Base-by-base conservation (phyloP, 2,113 vertebrate genomes). In the Hipposideros armiger region DNA sequence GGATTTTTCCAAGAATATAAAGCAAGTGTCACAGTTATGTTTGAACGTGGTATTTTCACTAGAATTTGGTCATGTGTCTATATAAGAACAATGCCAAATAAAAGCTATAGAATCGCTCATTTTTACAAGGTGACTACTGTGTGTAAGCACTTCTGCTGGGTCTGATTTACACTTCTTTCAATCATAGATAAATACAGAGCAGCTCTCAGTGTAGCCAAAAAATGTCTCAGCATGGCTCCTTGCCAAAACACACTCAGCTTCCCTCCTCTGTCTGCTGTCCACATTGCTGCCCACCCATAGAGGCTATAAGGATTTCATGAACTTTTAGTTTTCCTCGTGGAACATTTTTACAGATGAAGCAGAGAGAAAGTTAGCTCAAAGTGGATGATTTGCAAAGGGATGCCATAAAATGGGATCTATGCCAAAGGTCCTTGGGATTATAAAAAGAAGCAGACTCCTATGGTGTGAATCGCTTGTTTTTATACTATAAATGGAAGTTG, bases 81-180 rank as follows among this genome's bases (percentile, higher is more conserved):
- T 67, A 86, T 78, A 74, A 88, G 91, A 96, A 94, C 86, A 92
- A 84, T 87, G 82, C 56, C 93, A 94, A 91, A 86, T 88, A 88
- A 96, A 96, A 94, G 74, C 77, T 89, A 73, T 14, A 77, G 90
- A 94, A 95, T 92, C 92, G 78, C 90, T 95, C 67, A 87, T 66
- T 94, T 96, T 96, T 93, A 93, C 69, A 94, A 93, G 87, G 78
- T 94, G 86, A 95, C 91, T 95, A 85, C 69, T 83, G 64, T 87
- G 60, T 93, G n/a, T 87, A 77, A 95, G 90, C n/a, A 73, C 50
- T 96, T 88, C 62, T 88, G 77, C 28, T 72, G 56, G 20, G 47
- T 81, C 89, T 85, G 91, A 92, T 93, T 97, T 97, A 96, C 15
- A 74, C 91, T 73, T 82, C 84, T 94, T 95, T 97, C 87, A 87